These are phyloP conservation scores for Saccostrea cuccullata DNA, from an alignment of 1,140 invertebrate species.

Conservation along the genomic window DNA sequence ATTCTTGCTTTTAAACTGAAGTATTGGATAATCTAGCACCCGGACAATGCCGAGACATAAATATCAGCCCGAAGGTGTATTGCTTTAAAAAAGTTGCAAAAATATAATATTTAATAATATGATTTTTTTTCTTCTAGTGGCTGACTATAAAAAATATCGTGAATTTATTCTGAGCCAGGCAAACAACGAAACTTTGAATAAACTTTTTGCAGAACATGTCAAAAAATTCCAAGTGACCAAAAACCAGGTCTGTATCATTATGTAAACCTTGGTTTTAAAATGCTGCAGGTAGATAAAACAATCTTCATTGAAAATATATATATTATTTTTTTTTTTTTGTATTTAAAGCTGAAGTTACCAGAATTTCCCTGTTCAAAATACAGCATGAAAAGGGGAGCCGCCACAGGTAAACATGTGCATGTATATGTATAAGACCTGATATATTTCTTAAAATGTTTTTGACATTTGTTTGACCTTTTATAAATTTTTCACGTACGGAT, in stretches of 20 bases:
- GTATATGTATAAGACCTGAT: neutral
- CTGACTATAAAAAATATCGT: slow-evolving; percentile 37
- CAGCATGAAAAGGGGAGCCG: neutral
- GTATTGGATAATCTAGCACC: too few species aligned
- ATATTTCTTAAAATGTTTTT: neutral
- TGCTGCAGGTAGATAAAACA: neutral
- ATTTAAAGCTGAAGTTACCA: neutral
- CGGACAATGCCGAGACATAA: too few species aligned
- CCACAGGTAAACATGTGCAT: neutral
- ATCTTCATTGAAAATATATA: neutral
- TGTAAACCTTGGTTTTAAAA: neutral
- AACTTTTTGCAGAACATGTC: slow-evolving; percentile 41
- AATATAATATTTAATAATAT: neutral
- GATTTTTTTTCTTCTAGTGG: slow-evolving; percentile 5
- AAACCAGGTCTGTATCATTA: neutral
- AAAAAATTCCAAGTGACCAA: slow-evolving; percentile 1
- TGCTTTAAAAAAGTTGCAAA: too few species aligned
- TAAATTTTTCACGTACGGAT: neutral
- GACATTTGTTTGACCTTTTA: neutral
- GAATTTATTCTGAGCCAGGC: slow-evolving; percentile 42
- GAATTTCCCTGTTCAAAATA: neutral
- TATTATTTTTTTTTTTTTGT: neutral
- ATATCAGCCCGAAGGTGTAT: too few species aligned
- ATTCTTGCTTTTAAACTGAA: too few species aligned
- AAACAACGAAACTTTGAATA: slow-evolving; percentile 42